These are phyloP conservation scores for Aurelia coerulea DNA, from an alignment of 30 jellyfish, hydroid and myxozoan species.

Conservation along the genomic window DNA sequence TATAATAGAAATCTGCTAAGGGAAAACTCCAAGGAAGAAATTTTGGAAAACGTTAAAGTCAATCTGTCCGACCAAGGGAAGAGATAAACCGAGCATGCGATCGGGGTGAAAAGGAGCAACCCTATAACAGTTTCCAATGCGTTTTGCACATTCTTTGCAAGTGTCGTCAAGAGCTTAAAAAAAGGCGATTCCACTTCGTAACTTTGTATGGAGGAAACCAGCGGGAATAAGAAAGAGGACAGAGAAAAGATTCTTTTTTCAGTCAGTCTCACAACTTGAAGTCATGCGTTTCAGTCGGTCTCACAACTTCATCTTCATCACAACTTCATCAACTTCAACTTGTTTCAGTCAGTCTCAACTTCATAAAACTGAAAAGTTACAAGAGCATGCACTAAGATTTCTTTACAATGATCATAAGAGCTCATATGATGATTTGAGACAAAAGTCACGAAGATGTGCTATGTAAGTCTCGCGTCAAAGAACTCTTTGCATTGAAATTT, in stretches of 20 bases:
- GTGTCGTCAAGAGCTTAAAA: conserved; percentile 24
- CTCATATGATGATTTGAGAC: too few species aligned
- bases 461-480: too few species aligned
- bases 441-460: too few species aligned
- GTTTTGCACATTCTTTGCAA: conserved; percentile 50
- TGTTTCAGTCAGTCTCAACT: too few species aligned
- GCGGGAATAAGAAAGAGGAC: too few species aligned
- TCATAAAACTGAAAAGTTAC: too few species aligned
- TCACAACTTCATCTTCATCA: background rate
- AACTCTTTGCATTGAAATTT: background rate
- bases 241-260: too few species aligned
- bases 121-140: conserved; percentile 6
- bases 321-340: too few species aligned
- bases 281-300: background rate
- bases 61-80: conserved; percentile 15
- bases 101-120: background rate
- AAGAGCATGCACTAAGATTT: too few species aligned
- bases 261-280: background rate
- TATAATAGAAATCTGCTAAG: too few species aligned
- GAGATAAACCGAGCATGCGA: background rate
- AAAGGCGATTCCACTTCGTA: conserved; percentile 9
- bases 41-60: conserved; percentile 25
- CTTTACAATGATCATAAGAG: too few species aligned
- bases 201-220: conserved; percentile 9
- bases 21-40: background rate